Evolutionary conservation across 2,797 vertebrate genomes (phyloP).

Genomic region (Phoxinus dragarum): DNA sequence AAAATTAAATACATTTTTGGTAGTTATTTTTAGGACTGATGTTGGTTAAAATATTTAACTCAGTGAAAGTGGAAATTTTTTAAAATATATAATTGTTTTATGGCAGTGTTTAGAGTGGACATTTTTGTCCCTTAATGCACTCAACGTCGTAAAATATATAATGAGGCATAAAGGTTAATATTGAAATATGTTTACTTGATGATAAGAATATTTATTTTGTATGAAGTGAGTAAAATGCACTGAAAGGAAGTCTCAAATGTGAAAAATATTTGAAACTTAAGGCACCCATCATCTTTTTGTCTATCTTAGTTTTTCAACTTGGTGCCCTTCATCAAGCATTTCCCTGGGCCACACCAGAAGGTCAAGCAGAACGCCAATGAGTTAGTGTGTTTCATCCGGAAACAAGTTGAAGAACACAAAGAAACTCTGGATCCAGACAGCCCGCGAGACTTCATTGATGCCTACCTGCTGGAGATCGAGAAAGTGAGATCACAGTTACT

Average conservation of each 20-base stretch:
- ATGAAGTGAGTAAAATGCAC: not conserved
- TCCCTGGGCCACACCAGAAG: constrained; percentile 62
- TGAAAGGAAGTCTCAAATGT: not conserved
- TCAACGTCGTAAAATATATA: too few relatives aligned
- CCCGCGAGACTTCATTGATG: constrained; percentile 64
- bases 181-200: not conserved
- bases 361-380: constrained; percentile 24
- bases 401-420: constrained; percentile 46
- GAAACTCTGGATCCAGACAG: constrained; percentile 58
- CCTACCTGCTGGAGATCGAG: constrained; percentile 61
- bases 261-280: not conserved
- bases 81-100: too few relatives aligned
- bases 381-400: constrained; percentile 43
- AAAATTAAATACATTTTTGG: too few relatives aligned
- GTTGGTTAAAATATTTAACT: too few relatives aligned
- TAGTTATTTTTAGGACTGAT: too few relatives aligned
- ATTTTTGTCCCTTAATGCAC: too few relatives aligned
- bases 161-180: not conserved
- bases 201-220: not conserved
- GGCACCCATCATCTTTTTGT: not conserved
- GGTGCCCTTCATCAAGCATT: constrained; percentile 53
- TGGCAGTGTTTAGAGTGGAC: too few relatives aligned
- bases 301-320: constrained; percentile 53
- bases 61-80: too few relatives aligned
- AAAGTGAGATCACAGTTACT: not conserved